phyloP scores from a whole-genome alignment of 1,140 invertebrate species.

The Grapholita molesta region DNA sequence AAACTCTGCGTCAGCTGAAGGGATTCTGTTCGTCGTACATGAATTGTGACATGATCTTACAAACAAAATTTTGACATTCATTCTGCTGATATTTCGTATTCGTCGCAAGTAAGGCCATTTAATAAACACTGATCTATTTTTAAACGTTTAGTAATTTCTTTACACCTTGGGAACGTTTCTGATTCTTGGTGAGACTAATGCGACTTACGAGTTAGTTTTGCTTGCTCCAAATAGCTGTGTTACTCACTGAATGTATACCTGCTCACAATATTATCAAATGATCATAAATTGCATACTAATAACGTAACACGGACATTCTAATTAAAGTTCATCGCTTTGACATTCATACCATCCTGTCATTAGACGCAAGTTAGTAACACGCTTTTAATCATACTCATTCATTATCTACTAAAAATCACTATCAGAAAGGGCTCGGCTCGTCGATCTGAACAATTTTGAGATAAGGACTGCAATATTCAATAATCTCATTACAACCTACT shows the following conservation, averaged over 20 bases:
- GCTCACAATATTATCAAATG: slow-evolving; percentile 48
- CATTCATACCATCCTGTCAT: slow-evolving; percentile 75
- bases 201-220: slow-evolving; percentile 67
- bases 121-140: slow-evolving; percentile 78
- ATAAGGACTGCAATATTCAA: slow-evolving; percentile 66
- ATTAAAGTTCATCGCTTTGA: slow-evolving; percentile 77
- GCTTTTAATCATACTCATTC: slow-evolving; percentile 63
- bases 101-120: slow-evolving; percentile 77
- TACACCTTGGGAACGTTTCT: slow-evolving; percentile 71
- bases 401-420: slow-evolving; percentile 66
- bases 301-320: slow-evolving; percentile 75
- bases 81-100: slow-evolving; percentile 75
- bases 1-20: slow-evolving; percentile 63
- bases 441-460: slow-evolving; percentile 53
- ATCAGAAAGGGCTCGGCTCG: slow-evolving; percentile 72
- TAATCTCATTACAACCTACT: slow-evolving; percentile 60
- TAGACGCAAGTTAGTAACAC: slow-evolving; percentile 67
- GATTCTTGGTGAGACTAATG: slow-evolving; percentile 72
- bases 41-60: slow-evolving; percentile 76
- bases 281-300: slow-evolving; percentile 69
- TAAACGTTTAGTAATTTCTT: slow-evolving; percentile 77
- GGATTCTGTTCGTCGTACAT: slow-evolving; percentile 62
- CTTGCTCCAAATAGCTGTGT: slow-evolving; percentile 63
- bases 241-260: slow-evolving; percentile 51
- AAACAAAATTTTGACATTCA: slow-evolving; percentile 78